Evolutionary conservation across 2,113 vertebrate species (phyloP).

Genomic region (Corythoichthys intestinalis): DNA sequence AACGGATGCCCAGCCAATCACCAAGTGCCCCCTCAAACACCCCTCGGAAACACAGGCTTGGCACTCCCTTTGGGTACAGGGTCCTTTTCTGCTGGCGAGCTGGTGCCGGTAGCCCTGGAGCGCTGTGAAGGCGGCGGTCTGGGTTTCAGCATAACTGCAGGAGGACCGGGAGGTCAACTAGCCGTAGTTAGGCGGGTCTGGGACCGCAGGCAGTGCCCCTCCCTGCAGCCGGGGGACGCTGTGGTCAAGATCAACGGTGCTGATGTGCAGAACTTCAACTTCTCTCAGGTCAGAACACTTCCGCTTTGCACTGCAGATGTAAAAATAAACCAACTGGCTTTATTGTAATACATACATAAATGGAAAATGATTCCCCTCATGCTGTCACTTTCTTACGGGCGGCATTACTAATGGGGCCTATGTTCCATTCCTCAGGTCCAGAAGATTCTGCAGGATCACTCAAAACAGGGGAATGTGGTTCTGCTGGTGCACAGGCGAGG

Average conservation of each 20-base stretch:
- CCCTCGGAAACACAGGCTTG: constrained; percentile 34
- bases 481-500: constrained; percentile 73
- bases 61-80: constrained; percentile 27
- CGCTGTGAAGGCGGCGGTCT: constrained; percentile 61
- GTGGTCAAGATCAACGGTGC: constrained; percentile 77
- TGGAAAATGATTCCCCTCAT: too few species aligned
- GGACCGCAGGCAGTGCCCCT: constrained; percentile 71
- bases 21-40: constrained; percentile 24
- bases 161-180: constrained; percentile 65
- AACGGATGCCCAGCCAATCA: constrained; percentile 63
- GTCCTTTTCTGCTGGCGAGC: constrained; percentile 41
- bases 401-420: background rate
- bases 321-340: too few species aligned
- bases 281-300: constrained; percentile 59
- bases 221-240: constrained; percentile 69
- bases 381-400: background rate
- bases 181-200: constrained; percentile 71
- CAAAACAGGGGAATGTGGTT: constrained; percentile 73
- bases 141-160: constrained; percentile 71
- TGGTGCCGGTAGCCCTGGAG: constrained; percentile 69
- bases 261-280: constrained; percentile 67
- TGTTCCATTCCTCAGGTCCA: constrained; percentile 62
- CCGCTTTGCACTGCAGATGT: background rate
- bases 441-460: constrained; percentile 75
- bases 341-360: too few species aligned